Evolutionary conservation across 2,888 invertebrate species (phyloP).

Genomic region (Euzetes globulus): DNA sequence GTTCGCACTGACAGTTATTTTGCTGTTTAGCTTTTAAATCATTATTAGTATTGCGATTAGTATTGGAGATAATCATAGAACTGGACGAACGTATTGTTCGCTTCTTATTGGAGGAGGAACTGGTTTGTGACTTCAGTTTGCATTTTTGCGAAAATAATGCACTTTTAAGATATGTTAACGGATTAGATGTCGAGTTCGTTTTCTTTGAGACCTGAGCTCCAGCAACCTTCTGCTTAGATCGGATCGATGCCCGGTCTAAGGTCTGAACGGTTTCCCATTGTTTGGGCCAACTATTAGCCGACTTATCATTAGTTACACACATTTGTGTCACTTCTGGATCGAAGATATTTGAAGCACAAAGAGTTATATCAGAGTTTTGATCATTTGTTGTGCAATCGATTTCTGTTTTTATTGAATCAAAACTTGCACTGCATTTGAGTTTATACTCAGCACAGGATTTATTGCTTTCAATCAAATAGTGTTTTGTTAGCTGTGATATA

Average conservation of each 20-base stretch:
- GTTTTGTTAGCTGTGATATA: background rate
- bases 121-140: background rate
- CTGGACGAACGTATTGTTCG: background rate
- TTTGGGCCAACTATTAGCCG: background rate
- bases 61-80: background rate
- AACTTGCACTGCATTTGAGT: background rate
- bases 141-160: constrained; percentile 24
- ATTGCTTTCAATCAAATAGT: background rate
- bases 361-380: background rate
- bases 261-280: constrained; percentile 34
- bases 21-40: background rate
- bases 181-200: background rate
- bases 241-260: constrained; percentile 18
- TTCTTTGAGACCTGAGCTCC: background rate
- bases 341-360: constrained; percentile 10
- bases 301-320: background rate
- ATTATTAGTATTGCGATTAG: background rate
- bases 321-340: background rate
- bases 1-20: constrained; percentile 4
- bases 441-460: background rate
- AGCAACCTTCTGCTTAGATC: background rate
- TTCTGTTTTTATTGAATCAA: background rate
- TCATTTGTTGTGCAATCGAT: background rate
- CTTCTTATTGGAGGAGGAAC: background rate
- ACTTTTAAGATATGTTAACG: constrained; percentile 34